Evolutionary conservation across 2,797 vertebrate species (phyloP), one percentile per base, ranked within the genome.

Genomic region (Gadopsis bispinosus): DNA sequence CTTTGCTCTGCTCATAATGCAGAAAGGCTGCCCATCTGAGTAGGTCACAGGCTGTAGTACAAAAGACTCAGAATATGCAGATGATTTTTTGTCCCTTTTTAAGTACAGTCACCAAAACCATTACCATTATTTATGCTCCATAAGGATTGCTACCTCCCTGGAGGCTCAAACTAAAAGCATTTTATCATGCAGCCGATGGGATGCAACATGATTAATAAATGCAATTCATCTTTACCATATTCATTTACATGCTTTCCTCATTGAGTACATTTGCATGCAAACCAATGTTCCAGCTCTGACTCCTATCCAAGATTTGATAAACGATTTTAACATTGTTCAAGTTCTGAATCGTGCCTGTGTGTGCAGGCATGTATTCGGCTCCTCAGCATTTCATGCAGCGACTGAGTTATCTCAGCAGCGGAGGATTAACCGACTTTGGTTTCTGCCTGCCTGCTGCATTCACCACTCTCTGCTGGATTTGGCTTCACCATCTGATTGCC

Each of bases 341-440:
- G 2, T 26, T 20, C 41, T 48, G 10, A 39, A 48, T 68, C 5
- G 1, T 64, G 5, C 48, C 51, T 17, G 4, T 73, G 63, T 55
- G n/a, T 67, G 20, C 50, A 67, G 50, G 14, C 63, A 22, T 81
- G 35, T 75, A 31, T 48, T 53, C 33, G 22, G 76, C 19, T 47
- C 35, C 55, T 59, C 16, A 67, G 17, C 47, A 45, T 80, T 39
- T 26, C 8, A 48, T 71, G 69, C 69, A 35, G 31, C 0, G 51
- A 55, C 22, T 55, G 43, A 70, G 37, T 80, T 75, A 26, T 33
- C 29, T 62, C 56, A 48, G 83, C 62, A 41, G 47, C 33, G 33
- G 67, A 77, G 83, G 78, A 89, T 85, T 88, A 88, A 86, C 79
- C 85, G 83, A 85, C 81, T 88, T 87, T 80, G 35, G 14, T 65